Base-by-base conservation (phyloP, 2,113 vertebrate genomes). In the Fregata magnificens region DNA sequence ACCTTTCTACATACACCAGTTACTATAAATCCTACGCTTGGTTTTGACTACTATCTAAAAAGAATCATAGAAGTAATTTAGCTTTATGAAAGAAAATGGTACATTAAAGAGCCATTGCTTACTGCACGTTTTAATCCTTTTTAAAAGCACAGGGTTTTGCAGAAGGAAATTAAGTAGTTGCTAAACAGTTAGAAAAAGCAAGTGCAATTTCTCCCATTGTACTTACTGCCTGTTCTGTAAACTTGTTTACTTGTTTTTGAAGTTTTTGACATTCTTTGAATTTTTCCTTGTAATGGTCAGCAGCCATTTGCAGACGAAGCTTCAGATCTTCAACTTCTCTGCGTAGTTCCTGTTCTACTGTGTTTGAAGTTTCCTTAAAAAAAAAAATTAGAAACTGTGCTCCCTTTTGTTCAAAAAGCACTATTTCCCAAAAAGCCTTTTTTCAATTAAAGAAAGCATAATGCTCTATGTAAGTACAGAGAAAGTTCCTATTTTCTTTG, bases 261-360 rank as follows among this genome's bases (percentile, higher is more conserved):
- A 99, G 98, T 90, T 98, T 99, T 96, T 99, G 99, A 87, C 99
- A 99, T 93, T 99, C 99, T 97, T 99, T 99, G 96, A 99, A 99
- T 96, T 99, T 99, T 95, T 99, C 99, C 96, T 99, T 99, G 97
- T 99, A 99, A 98, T 99, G 99, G 91, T 99, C 99, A 79, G 99
- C 99, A 89, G 99, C 99, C 99, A 99, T 99, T 94, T 99, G 99
- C 82, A 99, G 98, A 63, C 99, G 99, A 89, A 99, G 99, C 97
- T 99, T 99, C 95, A 99, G 97, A 98, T 99, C 99, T 97, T 99
- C 99, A 97, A 99, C 99, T 95, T 99, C 99, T 94, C 99, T 99
- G 96, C 99, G 99, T 31, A 99, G 97, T 70, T 99, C 99, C 11
- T 99, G 98, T 86, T 99, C 99, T 42, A 98, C 97, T 93, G 98